A percentile compares a stretch with the other conserved stretches of the same genome.
phyloP scores from a whole-genome alignment of 1,140 invertebrate genomes.

The Euborellia annulipes region DNA sequence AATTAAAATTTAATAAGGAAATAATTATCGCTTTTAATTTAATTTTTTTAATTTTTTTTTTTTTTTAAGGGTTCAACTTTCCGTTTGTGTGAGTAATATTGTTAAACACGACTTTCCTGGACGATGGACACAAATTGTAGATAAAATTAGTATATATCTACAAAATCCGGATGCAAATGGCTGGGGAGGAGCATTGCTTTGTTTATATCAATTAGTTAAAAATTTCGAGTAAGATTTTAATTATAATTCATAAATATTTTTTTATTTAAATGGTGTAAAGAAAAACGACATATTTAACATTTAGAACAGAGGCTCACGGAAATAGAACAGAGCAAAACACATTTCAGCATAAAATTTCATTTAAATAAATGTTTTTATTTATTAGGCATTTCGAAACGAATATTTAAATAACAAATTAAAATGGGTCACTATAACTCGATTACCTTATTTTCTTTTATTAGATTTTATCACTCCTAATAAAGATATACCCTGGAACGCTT shows the following conservation, averaged over 20 bases:
- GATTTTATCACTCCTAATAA: too few relatives aligned
- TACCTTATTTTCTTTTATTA: too few relatives aligned
- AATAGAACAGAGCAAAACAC: too few relatives aligned
- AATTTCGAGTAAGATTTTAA: conserved; percentile 64
- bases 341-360: too few relatives aligned
- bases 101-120: conserved; percentile 93
- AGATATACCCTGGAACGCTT: too few relatives aligned
- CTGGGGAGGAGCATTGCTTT: conserved; percentile 84
- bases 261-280: not conserved
- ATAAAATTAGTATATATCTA: conserved; percentile 77
- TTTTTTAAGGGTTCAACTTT: conserved; percentile 63
- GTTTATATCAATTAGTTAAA: conserved; percentile 89
- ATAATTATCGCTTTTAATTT: too few relatives aligned
- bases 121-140: conserved; percentile 87
- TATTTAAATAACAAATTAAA: too few relatives aligned
- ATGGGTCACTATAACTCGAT: too few relatives aligned
- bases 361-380: too few relatives aligned
- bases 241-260: not conserved
- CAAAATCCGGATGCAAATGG: conserved; percentile 64
- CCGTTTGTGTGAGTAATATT: conserved; percentile 79
- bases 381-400: too few relatives aligned
- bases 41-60: conserved; percentile 11
- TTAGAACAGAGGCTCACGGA: too few relatives aligned
- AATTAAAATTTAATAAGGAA: too few relatives aligned
- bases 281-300: not conserved